phyloP scores from a whole-genome alignment of 2,113 vertebrate genomes.

The Ictidomys tridecemlineatus region DNA sequence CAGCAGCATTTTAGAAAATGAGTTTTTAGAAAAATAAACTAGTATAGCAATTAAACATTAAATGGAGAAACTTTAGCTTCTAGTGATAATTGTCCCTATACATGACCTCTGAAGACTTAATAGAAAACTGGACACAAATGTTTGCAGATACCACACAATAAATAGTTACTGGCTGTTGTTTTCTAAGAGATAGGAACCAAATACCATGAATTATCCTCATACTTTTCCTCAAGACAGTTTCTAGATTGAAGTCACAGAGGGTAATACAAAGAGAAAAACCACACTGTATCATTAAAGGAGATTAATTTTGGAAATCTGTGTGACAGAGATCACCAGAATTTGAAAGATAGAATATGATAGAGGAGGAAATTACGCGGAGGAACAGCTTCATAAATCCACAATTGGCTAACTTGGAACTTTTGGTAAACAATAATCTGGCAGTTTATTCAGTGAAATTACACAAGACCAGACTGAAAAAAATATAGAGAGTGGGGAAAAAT shows the following conservation, averaged over 20 bases:
- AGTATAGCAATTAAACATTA: not conserved
- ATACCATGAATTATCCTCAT: not conserved
- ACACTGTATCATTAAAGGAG: not conserved
- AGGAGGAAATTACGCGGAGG: not conserved
- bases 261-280: not conserved
- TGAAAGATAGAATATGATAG: not conserved
- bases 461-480: not conserved
- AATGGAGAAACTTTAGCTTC: not conserved
- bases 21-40: not conserved
- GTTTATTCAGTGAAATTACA: not conserved
- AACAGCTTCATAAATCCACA: not conserved
- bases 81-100: not conserved
- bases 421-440: not conserved
- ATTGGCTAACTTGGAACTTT: not conserved
- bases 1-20: not conserved
- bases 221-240: not conserved
- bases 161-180: not conserved
- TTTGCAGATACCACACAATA: not conserved
- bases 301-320: not conserved
- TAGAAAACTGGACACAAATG: not conserved
- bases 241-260: not conserved
- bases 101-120: not conserved
- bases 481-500: accelerated
- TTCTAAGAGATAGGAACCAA: not conserved
- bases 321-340: not conserved